Evolutionary conservation across 2,888 invertebrate genomes (phyloP).

Genomic region (Eupithecia vulgata): DNA sequence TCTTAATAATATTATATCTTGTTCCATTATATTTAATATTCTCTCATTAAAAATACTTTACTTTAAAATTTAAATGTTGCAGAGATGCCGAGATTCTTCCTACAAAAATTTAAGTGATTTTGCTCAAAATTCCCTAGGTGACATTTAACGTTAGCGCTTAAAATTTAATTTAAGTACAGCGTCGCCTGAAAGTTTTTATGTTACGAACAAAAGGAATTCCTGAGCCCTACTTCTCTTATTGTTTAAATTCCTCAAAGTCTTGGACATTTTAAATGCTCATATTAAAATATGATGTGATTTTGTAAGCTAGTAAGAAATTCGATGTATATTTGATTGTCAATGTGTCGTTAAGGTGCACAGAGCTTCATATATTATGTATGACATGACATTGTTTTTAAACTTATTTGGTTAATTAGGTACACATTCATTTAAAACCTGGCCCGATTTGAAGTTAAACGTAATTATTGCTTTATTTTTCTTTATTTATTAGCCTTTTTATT

Average conservation of each 20-base stretch:
- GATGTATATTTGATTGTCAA: background rate
- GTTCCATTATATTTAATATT: background rate
- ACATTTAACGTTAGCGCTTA: conserved; percentile 27
- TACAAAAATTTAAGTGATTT: background rate
- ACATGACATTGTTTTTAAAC: too few relatives aligned
- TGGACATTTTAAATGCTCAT: conserved; percentile 7
- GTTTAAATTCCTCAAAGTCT: conserved; percentile 13
- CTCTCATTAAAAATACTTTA: background rate
- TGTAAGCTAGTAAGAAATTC: background rate
- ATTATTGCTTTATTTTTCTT: too few relatives aligned
- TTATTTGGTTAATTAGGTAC: too few relatives aligned
- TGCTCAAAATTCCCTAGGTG: conserved; percentile 30
- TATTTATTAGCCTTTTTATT: too few relatives aligned
- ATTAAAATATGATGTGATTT: background rate
- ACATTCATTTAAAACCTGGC: too few relatives aligned
- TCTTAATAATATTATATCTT: background rate
- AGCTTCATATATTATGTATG: too few relatives aligned
- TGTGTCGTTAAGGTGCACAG: background rate
- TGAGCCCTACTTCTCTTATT: conserved; percentile 16
- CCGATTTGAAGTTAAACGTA: too few relatives aligned
- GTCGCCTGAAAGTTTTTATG: conserved; percentile 25
- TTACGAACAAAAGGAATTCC: conserved; percentile 18
- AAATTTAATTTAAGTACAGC: conserved; percentile 25
- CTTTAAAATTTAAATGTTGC: background rate
- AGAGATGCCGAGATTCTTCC: background rate